Conservation (phyloP, 2,888 invertebrate species). For the Teleogryllus oceanicus region DNA sequence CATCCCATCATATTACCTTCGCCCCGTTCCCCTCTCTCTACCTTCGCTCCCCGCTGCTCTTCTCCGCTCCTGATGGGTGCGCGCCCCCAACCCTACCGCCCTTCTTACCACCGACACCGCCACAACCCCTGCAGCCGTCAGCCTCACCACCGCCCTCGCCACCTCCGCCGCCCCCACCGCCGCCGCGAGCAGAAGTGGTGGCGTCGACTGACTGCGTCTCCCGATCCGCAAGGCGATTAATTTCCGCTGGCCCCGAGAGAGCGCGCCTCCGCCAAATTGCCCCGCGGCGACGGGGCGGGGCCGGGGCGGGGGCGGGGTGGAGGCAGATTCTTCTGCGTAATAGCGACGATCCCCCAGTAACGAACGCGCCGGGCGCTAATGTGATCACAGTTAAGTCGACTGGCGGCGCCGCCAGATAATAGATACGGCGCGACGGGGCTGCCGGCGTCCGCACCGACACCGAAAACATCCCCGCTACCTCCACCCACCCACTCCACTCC, state of each 20-base stretch:
- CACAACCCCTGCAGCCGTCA: not conserved
- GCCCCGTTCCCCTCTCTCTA: not conserved
- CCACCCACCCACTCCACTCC: too few relatives aligned
- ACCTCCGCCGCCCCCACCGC: not conserved
- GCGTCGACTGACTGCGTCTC: not conserved
- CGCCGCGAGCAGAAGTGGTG: not conserved
- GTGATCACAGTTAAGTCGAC: too few relatives aligned
- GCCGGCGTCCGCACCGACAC: too few relatives aligned
- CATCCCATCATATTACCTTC: too few relatives aligned
- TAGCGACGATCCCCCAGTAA: too few relatives aligned
- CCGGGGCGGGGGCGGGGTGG: not conserved
- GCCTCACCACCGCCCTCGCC: not conserved
- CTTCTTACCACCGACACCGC: not conserved
- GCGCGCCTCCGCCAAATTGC: not conserved
- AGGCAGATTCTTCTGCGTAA: not conserved
- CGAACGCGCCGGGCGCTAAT: too few relatives aligned
- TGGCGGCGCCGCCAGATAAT: too few relatives aligned
- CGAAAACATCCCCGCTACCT: too few relatives aligned
- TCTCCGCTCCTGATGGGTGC: not conserved
- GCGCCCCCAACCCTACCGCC: not conserved
- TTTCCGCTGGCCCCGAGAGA: slow-evolving; percentile 9
- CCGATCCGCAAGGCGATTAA: not conserved
- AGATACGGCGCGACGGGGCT: too few relatives aligned
- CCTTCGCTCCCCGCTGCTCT: not conserved
- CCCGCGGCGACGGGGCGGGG: not conserved